A percentile compares a stretch with the other conserved stretches of the same genome.
These are phyloP conservation scores for Atherinomorus stipes DNA, from an alignment of 2,113 vertebrate genomes.

Conservation along the genomic window DNA sequence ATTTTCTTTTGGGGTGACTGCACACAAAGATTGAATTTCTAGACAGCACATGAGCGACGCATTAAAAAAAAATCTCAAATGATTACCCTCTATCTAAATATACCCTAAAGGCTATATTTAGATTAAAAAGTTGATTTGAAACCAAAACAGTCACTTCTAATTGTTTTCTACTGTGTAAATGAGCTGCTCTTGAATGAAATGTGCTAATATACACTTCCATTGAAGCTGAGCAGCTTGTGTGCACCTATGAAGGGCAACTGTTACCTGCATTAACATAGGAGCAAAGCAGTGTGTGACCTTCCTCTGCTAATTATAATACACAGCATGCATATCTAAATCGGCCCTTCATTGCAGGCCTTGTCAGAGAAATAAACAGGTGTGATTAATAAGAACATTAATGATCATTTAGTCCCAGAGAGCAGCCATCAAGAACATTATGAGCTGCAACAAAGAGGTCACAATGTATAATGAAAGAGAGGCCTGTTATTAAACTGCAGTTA, in stretches of 20 bases:
- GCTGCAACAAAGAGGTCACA: background rate
- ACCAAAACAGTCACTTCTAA: background rate
- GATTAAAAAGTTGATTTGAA: constrained; percentile 1
- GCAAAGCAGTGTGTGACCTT: constrained; percentile 12
- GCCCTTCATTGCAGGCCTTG: background rate
- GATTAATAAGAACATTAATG: constrained; percentile 15
- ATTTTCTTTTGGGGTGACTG: constrained; percentile 23
- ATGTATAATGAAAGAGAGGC: background rate
- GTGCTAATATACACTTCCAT: background rate
- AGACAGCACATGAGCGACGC: constrained; percentile 8
- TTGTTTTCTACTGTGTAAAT: background rate
- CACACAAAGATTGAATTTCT: constrained; percentile 32
- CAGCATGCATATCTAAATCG: background rate
- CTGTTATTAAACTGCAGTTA: background rate
- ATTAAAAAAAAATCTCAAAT: constrained; percentile 2
- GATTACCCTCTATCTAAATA: background rate
- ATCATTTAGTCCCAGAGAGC: background rate
- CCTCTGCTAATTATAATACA: background rate
- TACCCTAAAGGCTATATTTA: background rate
- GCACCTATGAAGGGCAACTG: constrained; percentile 17
- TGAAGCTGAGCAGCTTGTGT: background rate
- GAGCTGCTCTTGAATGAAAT: background rate
- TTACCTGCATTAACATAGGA: constrained; percentile 9
- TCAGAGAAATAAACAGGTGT: background rate
- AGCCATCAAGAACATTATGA: background rate